Conservation (phyloP, 2,888 invertebrate species). For the Ceramica pisi region DNA sequence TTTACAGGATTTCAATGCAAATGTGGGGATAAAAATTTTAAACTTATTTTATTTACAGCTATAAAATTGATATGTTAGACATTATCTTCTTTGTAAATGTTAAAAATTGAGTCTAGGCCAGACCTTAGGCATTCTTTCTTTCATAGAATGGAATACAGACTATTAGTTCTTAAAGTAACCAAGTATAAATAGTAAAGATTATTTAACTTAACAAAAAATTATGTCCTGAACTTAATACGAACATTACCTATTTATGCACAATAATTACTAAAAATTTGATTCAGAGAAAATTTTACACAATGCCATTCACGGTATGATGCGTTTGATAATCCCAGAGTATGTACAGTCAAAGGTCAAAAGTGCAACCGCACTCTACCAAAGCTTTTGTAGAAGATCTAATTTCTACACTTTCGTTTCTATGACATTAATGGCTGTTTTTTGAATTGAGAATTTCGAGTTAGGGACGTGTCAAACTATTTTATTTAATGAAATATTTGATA, state of each 20-base stretch:
- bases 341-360: neutral
- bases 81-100: constrained; percentile 57
- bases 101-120: constrained; percentile 40
- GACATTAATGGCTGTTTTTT: neutral
- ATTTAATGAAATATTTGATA: neutral
- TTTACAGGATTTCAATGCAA: constrained; percentile 55
- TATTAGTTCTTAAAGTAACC: neutral
- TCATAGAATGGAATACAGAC: constrained; percentile 4
- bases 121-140: constrained; percentile 23
- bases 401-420: neutral
- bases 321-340: constrained; percentile 15
- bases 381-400: neutral
- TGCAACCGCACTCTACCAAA: neutral
- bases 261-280: constrained; percentile 4
- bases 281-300: neutral
- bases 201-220: neutral
- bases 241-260: neutral
- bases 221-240: constrained; percentile 9
- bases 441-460: neutral
- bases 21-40: constrained; percentile 36
- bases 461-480: neutral
- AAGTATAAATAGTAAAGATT: neutral
- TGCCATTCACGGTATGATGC: neutral
- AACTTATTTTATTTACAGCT: constrained; percentile 57
- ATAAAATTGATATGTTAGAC: constrained; percentile 77